A percentile compares a stretch with the other conserved stretches of the same genome.
Conservation (phyloP, 2,113 vertebrate species). For the Pelusios castaneus region DNA sequence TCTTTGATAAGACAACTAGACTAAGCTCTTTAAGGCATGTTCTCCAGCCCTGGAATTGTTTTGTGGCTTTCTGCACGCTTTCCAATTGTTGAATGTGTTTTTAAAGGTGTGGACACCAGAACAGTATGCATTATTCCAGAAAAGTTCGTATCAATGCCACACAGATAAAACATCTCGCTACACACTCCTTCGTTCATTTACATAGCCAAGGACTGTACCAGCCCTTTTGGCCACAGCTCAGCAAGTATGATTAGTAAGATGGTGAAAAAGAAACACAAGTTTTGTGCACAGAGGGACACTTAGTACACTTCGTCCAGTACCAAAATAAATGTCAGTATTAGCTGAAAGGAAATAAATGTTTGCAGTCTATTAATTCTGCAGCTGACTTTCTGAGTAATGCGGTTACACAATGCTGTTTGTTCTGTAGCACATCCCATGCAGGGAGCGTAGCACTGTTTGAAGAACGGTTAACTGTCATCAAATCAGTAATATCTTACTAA, state of each 20-base stretch:
- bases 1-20: not conserved
- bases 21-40: not conserved
- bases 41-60: not conserved
- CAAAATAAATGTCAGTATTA: not conserved
- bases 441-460: not conserved
- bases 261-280: not conserved
- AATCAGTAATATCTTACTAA: not conserved
- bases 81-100: not conserved
- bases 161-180: not conserved
- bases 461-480: not conserved
- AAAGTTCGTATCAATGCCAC: not conserved
- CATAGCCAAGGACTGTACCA: not conserved
- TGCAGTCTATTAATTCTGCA: not conserved
- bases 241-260: accelerated
- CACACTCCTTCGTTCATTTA: not conserved
- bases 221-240: not conserved
- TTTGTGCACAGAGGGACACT: not conserved
- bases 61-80: not conserved
- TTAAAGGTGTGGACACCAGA: not conserved
- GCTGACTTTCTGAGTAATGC: not conserved
- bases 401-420: accelerated
- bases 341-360: not conserved
- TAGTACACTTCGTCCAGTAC: not conserved
- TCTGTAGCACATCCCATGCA: not conserved
- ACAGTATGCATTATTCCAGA: not conserved